A percentile compares a stretch with the other conserved stretches of the same genome.
These are phyloP conservation scores for Todiramphus saurophagus DNA, from an alignment of 2,113 vertebrate genomes.

Conservation along the genomic window DNA sequence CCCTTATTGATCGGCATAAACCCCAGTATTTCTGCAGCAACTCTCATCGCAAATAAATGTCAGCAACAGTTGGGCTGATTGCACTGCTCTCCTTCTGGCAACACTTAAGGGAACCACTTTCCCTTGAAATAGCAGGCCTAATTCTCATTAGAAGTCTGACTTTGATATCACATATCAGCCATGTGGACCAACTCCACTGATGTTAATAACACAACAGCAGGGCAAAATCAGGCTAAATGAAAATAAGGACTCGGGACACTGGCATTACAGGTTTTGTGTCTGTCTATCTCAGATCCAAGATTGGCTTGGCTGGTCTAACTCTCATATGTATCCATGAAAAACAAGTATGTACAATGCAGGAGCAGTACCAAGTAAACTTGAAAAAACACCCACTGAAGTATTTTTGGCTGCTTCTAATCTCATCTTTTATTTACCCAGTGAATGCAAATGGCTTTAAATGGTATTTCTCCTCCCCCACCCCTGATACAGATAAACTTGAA, in stretches of 20 bases:
- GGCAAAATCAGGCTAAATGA: neutral
- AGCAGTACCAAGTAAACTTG: neutral
- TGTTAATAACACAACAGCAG: neutral
- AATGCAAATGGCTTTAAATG: neutral
- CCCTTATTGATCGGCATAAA: slow-evolving; percentile 26
- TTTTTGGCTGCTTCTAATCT: slow-evolving; percentile 2
- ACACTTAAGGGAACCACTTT: neutral
- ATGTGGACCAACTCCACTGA: neutral
- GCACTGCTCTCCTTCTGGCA: neutral
- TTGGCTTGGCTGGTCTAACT: neutral
- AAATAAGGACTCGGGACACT: neutral
- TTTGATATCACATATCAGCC: neutral
- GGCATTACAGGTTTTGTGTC: neutral
- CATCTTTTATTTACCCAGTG: neutral
- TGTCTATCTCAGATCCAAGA: neutral
- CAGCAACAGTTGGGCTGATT: neutral
- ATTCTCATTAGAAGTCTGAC: neutral
- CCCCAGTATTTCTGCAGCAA: neutral
- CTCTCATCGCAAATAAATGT: neutral
- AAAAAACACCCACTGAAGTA: neutral
- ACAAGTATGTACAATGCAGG: neutral
- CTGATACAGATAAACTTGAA: neutral
- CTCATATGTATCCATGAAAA: neutral
- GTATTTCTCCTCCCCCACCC: neutral
- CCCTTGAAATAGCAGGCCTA: neutral